These are phyloP conservation scores for Odobenus rosmarus DNA, from an alignment of 2,113 vertebrate genomes.

Conservation along the genomic window DNA sequence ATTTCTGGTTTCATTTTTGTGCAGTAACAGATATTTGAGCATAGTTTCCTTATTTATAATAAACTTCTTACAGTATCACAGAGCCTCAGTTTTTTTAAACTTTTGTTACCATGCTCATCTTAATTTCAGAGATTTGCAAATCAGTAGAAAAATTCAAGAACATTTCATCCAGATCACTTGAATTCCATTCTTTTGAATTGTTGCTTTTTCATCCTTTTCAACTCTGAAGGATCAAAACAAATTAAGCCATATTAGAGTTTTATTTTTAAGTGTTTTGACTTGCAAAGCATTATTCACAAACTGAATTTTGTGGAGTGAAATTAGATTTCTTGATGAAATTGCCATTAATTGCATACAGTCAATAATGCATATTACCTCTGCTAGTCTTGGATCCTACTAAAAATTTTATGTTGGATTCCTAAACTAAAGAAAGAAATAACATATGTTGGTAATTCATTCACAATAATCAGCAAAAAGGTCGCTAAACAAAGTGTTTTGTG, in stretches of 20 bases:
- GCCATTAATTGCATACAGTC: background rate
- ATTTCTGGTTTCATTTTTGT: background rate
- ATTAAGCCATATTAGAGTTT: background rate
- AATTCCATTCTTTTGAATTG: background rate
- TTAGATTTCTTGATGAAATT: background rate
- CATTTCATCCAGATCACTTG: background rate
- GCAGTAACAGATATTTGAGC: background rate
- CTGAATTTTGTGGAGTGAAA: background rate
- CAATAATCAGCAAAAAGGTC: background rate
- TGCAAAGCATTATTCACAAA: background rate
- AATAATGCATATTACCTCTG: background rate
- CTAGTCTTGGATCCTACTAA: background rate
- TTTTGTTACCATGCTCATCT: background rate
- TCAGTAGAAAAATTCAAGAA: background rate
- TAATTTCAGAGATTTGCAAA: background rate
- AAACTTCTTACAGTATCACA: background rate
- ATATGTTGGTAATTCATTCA: background rate
- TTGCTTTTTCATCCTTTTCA: background rate
- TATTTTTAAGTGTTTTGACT: background rate
- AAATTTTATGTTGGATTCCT: background rate
- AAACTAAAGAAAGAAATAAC: background rate
- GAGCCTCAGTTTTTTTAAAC: background rate
- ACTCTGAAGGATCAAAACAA: background rate
- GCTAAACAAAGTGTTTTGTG: constrained; percentile 1
- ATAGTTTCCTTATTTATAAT: background rate